Evolutionary conservation across 2,797 vertebrate genomes (phyloP), one percentile per base, ranked within the genome.

Genomic region (Rhodeus uyekii): DNA sequence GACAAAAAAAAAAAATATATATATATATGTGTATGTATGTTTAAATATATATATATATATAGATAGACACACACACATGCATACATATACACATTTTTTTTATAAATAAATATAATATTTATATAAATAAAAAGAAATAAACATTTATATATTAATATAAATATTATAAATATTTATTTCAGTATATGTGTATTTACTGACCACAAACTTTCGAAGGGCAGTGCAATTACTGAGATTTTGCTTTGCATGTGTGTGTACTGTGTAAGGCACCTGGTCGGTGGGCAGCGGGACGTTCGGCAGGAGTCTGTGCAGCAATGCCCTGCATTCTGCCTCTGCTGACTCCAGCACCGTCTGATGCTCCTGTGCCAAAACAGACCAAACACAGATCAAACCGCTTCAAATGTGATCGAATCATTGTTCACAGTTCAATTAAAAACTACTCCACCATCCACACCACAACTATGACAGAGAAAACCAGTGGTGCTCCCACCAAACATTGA

Each of bases 201-300:
- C 38, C 38, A 1, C 38, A 38, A 38, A n/a, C n/a, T n/a, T n/a
- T n/a, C n/a, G n/a, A n/a, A n/a, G n/a, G n/a, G n/a, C n/a, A n/a
- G n/a, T n/a, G n/a, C n/a, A n/a, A n/a, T n/a, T n/a, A n/a, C n/a
- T n/a, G n/a, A n/a, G 24, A 60, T 60, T 55, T 55, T 73, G 46
- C 69, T n/a, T 12, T 34, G 2, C 42, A 6, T 27, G 2, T 27
- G 50, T 32, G 71, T 34, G 60, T 65, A 9, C n/a, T 19, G 27
- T 42, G 42, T 60, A 27, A 12, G 24, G 24, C 89, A 95, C 95
- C 92, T 93, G 92, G 83, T 93, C 91, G 71, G 84, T 87, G 58
- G 97, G 94, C 61, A 98, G 93, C 88, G 96, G 96, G 76, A 99
- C 96, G 8, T 91, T 90, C 36, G 98, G 98, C 89, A 99, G 96